phyloP scores from a whole-genome alignment of 2,797 vertebrate species.

The Rachycentron canadum region DNA sequence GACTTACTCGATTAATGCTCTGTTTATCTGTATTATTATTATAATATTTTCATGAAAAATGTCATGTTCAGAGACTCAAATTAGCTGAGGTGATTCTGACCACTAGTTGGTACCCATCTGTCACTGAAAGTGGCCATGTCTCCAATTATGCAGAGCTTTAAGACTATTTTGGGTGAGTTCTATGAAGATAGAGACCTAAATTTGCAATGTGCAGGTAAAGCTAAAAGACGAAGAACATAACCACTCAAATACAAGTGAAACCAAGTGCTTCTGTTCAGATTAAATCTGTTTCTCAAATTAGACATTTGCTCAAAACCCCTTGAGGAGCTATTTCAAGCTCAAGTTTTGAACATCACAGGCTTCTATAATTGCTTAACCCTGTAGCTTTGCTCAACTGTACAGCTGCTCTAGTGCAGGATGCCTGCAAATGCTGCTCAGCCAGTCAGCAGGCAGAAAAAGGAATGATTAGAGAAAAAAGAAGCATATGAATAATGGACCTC shows the following conservation, averaged over 20 bases:
- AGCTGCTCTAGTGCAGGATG: constrained; percentile 13
- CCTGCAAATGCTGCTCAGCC: neutral
- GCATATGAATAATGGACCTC: constrained; percentile 18
- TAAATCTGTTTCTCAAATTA: neutral
- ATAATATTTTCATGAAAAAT: too few relatives aligned
- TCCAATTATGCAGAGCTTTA: too few relatives aligned
- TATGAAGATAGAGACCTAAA: too few relatives aligned
- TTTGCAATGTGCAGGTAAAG: too few relatives aligned
- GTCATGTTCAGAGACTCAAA: too few relatives aligned
- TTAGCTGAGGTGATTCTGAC: too few relatives aligned
- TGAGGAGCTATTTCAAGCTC: constrained; percentile 9
- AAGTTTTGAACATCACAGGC: neutral
- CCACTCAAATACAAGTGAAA: neutral
- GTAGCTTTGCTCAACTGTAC: constrained; percentile 13
- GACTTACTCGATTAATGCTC: too few relatives aligned
- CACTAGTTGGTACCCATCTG: too few relatives aligned
- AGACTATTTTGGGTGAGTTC: too few relatives aligned
- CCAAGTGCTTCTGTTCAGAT: constrained; percentile 4
- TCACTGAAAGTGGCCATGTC: too few relatives aligned
- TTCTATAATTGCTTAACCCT: constrained; percentile 15
- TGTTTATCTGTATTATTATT: too few relatives aligned
- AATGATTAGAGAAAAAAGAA: constrained; percentile 5
- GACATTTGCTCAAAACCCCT: neutral
- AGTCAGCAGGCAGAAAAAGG: neutral
- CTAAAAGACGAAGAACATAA: neutral